phyloP scores from a whole-genome alignment of 2,888 invertebrate species.

The Mayetiola destructor region DNA sequence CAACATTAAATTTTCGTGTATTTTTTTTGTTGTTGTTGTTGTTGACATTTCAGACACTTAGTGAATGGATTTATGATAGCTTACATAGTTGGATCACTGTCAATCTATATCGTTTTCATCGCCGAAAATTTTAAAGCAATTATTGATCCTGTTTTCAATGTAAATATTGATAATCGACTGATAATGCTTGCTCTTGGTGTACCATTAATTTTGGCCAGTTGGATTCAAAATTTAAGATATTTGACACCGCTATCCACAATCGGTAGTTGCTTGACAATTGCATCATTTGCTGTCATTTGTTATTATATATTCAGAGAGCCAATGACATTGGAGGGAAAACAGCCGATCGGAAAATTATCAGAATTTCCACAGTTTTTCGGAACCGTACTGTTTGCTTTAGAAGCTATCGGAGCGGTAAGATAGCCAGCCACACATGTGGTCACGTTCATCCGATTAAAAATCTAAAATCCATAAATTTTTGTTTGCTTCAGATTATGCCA shows the following conservation, averaged over 20 bases:
- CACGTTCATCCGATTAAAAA: too few species aligned
- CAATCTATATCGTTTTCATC: slow-evolving; percentile 82
- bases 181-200: slow-evolving; percentile 51
- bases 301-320: slow-evolving; percentile 69
- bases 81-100: slow-evolving; percentile 83
- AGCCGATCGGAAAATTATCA: slow-evolving; percentile 46
- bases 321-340: slow-evolving; percentile 46
- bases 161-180: slow-evolving; percentile 36
- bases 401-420: too few species aligned
- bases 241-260: slow-evolving; percentile 82
- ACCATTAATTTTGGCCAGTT: slow-evolving; percentile 56
- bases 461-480: too few species aligned
- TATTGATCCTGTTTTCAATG: slow-evolving; percentile 33
- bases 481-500: slow-evolving; percentile 58
- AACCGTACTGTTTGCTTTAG: too few species aligned
- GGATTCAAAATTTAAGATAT: slow-evolving; percentile 34
- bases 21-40: slow-evolving; percentile 12
- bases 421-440: too few species aligned
- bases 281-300: slow-evolving; percentile 71
- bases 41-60: slow-evolving; percentile 45
- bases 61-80: slow-evolving; percentile 43
- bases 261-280: slow-evolving; percentile 71
- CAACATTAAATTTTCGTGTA: too few species aligned
- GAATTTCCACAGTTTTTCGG: slow-evolving; percentile 88
- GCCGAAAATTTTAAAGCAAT: slow-evolving; percentile 57